Base-by-base conservation (phyloP, 2,888 invertebrate genomes). In the Torymus tubicola region DNA sequence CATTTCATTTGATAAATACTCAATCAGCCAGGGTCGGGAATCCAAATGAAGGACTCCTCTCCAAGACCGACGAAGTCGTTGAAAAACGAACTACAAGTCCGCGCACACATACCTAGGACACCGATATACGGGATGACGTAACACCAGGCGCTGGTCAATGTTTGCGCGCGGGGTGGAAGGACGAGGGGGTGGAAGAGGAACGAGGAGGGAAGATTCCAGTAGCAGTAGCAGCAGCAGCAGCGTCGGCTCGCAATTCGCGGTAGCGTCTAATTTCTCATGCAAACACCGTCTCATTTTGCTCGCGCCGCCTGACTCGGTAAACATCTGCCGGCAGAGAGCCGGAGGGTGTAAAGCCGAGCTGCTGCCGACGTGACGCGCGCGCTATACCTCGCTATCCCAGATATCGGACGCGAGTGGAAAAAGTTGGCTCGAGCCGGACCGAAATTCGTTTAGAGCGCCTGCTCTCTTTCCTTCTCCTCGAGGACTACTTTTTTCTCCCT, bases 201-300 rank as follows among this genome's bases (percentile, higher is more conserved):
- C n/a, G 64, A 14, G 12, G 60, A 21, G 13, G 64, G 14, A 11
- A 31, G 31, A 12, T 12, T 60, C 11, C 11, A 16, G 21, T 21
- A 21, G 21, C 2, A 21, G 21, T 21, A 21, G 60, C n/a, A 60
- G 16, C 11, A 16, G 18, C n/a, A 18, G 18, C 11, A 16, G 10
- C 42, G 42, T 42, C 42, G 18, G 53, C 31, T 61, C 31, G 42
- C 18, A 16, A 64, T 64, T 65, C 74, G 70, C 58, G 67, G 18
- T n/a, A 63, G 13, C 18, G 58, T 67, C 58, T 71, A 77, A 55
- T 81, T 73, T 80, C 70, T 63, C 75, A 73, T 57, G 70, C 81
- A 81, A 82, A 80, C 67, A 70, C 52, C 52, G 61, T 63, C 74
- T 63, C 81, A 80, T 82, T 82, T 77, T 55, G 63, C 79, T 72